Percentiles rank a stretch among this genome's conserved stretches.
Evolutionary conservation across 1,140 invertebrate species (phyloP).

Genomic region (Ptiloglossa arizonensis): DNA sequence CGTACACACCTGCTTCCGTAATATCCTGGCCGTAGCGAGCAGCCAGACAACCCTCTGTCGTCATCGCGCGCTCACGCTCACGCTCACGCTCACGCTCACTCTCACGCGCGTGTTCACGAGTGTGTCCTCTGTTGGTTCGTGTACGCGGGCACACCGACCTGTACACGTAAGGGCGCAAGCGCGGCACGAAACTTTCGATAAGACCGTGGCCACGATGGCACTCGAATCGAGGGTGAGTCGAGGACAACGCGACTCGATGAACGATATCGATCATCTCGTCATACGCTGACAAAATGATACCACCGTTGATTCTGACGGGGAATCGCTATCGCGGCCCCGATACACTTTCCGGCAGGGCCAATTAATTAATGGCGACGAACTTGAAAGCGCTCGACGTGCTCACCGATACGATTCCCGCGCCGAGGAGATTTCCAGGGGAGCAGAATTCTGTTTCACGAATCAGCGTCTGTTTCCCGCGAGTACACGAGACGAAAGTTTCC

Average conservation of each 20-base stretch:
- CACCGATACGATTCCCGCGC: too few relatives aligned
- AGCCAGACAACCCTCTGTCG: slow-evolving; percentile 37
- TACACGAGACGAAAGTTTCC: too few relatives aligned
- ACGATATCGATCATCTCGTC: slow-evolving; percentile 60
- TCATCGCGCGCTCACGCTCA: too few relatives aligned
- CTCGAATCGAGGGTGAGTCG: slow-evolving; percentile 22
- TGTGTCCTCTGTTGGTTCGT: slow-evolving; percentile 32
- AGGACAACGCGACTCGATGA: slow-evolving; percentile 27
- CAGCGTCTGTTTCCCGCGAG: not conserved
- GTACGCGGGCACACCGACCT: not conserved
- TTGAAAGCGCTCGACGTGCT: too few relatives aligned
- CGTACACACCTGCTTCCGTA: slow-evolving; percentile 76
- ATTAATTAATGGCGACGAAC: slow-evolving; percentile 50
- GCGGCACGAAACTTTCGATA: slow-evolving; percentile 55
- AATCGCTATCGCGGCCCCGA: slow-evolving; percentile 30
- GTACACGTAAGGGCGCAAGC: too few relatives aligned
- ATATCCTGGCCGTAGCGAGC: slow-evolving; percentile 71
- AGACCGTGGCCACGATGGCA: slow-evolving; percentile 27
- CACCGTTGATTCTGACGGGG: slow-evolving; percentile 32
- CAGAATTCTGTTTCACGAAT: not conserved
- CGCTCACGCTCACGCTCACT: too few relatives aligned
- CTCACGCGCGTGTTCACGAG: slow-evolving; percentile 38
- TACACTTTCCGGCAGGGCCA: slow-evolving; percentile 41
- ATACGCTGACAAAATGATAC: slow-evolving; percentile 46
- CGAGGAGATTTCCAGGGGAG: not conserved